Evolutionary conservation across 2,797 vertebrate genomes (phyloP).

Genomic region (Falco novaeseelandiae): DNA sequence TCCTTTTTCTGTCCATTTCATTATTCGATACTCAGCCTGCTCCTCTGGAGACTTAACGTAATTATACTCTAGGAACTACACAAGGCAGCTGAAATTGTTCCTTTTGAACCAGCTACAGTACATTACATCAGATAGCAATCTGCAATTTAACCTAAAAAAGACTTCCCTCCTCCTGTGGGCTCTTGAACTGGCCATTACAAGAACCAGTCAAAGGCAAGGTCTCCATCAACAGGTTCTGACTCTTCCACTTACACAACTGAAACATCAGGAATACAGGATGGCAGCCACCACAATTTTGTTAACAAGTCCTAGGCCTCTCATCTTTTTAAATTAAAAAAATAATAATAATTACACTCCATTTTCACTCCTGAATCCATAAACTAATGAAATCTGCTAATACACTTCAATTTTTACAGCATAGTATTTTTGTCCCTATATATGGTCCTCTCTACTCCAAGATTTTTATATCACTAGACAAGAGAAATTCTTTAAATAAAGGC

Average conservation of each 20-base stretch:
- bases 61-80: background rate
- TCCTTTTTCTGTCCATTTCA: background rate
- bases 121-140: background rate
- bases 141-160: background rate
- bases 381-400: background rate
- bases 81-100: background rate
- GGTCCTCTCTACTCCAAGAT: background rate
- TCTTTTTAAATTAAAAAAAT: background rate
- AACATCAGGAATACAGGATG: background rate
- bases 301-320: background rate
- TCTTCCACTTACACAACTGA: background rate
- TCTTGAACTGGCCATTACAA: accelerated
- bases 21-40: background rate
- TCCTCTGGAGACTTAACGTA: background rate
- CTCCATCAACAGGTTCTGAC: background rate
- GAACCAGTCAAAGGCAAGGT: background rate
- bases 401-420: background rate
- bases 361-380: background rate
- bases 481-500: slow-evolving; percentile 53
- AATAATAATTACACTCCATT: background rate
- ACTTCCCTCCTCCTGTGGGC: background rate
- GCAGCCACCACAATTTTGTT: background rate
- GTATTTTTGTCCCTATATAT: background rate
- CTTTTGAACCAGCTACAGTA: background rate
- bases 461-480: slow-evolving; percentile 19